phyloP scores from a whole-genome alignment of 2,888 invertebrate species.

The Opisthograptis luteolata region DNA sequence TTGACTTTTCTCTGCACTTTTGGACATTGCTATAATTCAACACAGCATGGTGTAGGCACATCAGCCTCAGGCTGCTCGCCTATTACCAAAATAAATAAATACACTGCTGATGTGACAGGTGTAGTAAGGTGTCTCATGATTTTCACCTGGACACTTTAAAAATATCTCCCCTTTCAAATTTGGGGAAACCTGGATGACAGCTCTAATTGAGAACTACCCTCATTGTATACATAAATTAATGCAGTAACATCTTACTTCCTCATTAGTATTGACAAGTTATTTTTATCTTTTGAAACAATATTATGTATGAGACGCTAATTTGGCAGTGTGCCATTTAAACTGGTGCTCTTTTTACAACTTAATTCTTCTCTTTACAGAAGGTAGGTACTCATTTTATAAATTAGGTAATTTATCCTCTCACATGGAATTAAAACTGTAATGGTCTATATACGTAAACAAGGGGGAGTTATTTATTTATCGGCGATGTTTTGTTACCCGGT shows the following conservation, averaged over 20 bases:
- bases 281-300: not conserved
- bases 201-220: not conserved
- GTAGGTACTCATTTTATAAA: not conserved
- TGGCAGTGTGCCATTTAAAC: slow-evolving; percentile 6
- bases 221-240: not conserved
- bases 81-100: too few species aligned
- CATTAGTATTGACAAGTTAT: not conserved
- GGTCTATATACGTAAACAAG: slow-evolving; percentile 1
- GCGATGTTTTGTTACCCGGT: slow-evolving; percentile 29
- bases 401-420: not conserved
- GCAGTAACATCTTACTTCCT: not conserved
- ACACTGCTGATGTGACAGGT: too few species aligned
- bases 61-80: too few species aligned
- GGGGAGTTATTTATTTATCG: slow-evolving; percentile 27
- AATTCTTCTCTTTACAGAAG: not conserved
- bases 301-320: not conserved
- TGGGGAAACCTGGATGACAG: too few species aligned
- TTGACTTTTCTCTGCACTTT: too few species aligned
- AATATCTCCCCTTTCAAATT: too few species aligned
- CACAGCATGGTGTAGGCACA: too few species aligned
- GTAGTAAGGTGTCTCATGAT: too few species aligned
- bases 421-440: slow-evolving; percentile 1
- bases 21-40: too few species aligned
- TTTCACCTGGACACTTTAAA: too few species aligned
- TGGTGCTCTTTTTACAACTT: not conserved